Evolutionary conservation across 2,113 vertebrate species (phyloP), one percentile per base, ranked within the genome.

Genomic region (Osmerus eperlanus): DNA sequence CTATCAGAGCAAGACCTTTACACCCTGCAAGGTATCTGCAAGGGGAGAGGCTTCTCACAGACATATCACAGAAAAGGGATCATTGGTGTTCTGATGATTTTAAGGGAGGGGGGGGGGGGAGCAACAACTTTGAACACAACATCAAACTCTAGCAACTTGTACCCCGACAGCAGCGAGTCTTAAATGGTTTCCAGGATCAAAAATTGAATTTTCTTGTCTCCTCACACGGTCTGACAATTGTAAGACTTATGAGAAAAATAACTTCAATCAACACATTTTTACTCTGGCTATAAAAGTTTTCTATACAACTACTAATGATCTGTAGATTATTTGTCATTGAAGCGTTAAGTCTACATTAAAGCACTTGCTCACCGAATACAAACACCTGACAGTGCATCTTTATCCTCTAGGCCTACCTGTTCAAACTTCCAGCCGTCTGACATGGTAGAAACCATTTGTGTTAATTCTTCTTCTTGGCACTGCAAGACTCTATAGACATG

Each of bases 401-500:
- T 18, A n/a, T 56, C 15, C 18, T 47, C 8, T 2, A 9, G 41
- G 41, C 41, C 41, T 88, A 96, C 95, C 94, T 96, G 95, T 75
- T 96, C 95, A 69, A 96, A 96, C 85, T 93, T 95, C 95, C 95
- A 96, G 75, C 95, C 95, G 1, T 96, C 95, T 0, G 95, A 96
- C 95, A 96, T 96, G 66, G 95, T 96, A 68, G 95, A 96, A 77
- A 96, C 95, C 95, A 96, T 96, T 75, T 96, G 95, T 0, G 95
- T 96, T 55, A 96, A 91, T 15, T 96, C 95, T 69, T 96, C 95
- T 60, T 96, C 95, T 84, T 96, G 95, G 77, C 95, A 96, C 82
- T 96, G 95, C 58, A 96, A 85, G 74, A 96, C 95, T 28, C 95
- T 90, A 85, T 96, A 96, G 56, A 96, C 95, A 0, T 96, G 95